Evolutionary conservation across 2,888 invertebrate genomes (phyloP).

Genomic region (Schizaphis graminum): DNA sequence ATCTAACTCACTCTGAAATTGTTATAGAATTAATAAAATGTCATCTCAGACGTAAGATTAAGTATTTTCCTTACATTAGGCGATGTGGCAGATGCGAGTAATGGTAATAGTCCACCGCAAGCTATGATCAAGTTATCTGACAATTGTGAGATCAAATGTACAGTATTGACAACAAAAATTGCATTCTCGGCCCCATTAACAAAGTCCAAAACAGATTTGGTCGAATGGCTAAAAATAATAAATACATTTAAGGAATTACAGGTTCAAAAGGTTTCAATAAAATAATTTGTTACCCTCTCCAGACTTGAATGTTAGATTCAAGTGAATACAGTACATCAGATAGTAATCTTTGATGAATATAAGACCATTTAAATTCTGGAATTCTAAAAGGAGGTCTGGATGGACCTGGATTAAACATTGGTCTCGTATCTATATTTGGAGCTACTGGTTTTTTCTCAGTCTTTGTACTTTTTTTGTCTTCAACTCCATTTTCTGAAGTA

Average conservation of each 20-base stretch:
- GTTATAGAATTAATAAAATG: not conserved
- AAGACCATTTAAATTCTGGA: conserved; percentile 99
- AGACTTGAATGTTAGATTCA: conserved; percentile 96
- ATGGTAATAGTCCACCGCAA: conserved; percentile 94
- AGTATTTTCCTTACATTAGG: conserved; percentile 85
- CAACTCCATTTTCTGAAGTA: conserved; percentile 11
- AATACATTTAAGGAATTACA: conserved; percentile 50
- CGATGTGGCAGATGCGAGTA: conserved; percentile 97
- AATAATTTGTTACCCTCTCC: conserved; percentile 72
- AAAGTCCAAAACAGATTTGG: conserved; percentile 96
- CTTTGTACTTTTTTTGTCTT: conserved; percentile 37
- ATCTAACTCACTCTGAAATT: conserved; percentile 92
- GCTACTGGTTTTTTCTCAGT: conserved; percentile 51
- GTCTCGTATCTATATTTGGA: conserved; percentile 72
- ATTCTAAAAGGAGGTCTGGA: conserved; percentile 97
- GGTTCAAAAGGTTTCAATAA: not conserved
- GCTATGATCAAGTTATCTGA: conserved; percentile 99
- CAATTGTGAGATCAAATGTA: conserved; percentile 98
- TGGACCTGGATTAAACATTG: conserved; percentile 94
- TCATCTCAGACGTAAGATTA: not conserved
- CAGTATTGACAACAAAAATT: conserved; percentile 99
- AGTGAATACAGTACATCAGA: conserved; percentile 96
- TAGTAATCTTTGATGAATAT: conserved; percentile 95
- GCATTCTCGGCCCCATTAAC: conserved; percentile 99
- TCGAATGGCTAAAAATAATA: conserved; percentile 86